Percentiles rank a stretch among this genome's conserved stretches.
These are phyloP conservation scores for Choloepus hoffmanni DNA, from an alignment of 2,113 vertebrate species.

Conservation along the genomic window DNA sequence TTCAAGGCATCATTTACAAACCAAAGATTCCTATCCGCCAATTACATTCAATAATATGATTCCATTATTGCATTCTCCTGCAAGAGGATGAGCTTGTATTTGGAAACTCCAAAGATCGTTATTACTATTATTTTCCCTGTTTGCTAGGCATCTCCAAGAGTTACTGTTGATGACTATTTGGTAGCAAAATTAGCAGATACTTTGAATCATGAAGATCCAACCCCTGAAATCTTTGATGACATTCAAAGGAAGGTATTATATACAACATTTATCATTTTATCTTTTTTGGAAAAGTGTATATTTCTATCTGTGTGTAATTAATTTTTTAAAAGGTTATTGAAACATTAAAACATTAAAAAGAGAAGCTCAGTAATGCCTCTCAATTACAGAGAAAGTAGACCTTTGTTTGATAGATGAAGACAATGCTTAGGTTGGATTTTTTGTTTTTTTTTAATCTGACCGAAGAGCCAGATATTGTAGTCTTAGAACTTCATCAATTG, in stretches of 20 bases:
- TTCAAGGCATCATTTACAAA: conserved; percentile 14
- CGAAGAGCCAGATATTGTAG: not conserved
- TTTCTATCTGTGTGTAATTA: conserved; percentile 3
- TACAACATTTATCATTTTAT: conserved; percentile 32
- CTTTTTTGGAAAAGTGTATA: conserved; percentile 46
- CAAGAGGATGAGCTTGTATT: not conserved
- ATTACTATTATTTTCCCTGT: conserved; percentile 57
- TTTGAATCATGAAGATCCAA: conserved; percentile 96
- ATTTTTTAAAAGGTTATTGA: conserved; percentile 1
- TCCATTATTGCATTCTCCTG: not conserved
- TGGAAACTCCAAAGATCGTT: conserved; percentile 18
- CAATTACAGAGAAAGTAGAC: not conserved
- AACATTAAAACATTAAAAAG: conserved; percentile 42
- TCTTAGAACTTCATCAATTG: conserved; percentile 51
- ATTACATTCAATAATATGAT: conserved; percentile 7
- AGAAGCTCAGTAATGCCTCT: not conserved
- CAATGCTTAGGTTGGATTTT: not conserved
- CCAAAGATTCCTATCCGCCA: not conserved
- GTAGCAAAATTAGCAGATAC: conserved; percentile 94
- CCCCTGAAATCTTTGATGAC: conserved; percentile 98
- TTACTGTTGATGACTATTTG: conserved; percentile 93
- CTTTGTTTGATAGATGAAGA: not conserved
- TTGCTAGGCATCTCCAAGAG: conserved; percentile 95
- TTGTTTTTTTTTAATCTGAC: conserved; percentile 39
- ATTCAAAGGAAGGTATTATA: conserved; percentile 95